Evolutionary conservation across 2,888 invertebrate species (phyloP), one percentile per base, ranked within the genome.

Genomic region (Carabus problematicus): DNA sequence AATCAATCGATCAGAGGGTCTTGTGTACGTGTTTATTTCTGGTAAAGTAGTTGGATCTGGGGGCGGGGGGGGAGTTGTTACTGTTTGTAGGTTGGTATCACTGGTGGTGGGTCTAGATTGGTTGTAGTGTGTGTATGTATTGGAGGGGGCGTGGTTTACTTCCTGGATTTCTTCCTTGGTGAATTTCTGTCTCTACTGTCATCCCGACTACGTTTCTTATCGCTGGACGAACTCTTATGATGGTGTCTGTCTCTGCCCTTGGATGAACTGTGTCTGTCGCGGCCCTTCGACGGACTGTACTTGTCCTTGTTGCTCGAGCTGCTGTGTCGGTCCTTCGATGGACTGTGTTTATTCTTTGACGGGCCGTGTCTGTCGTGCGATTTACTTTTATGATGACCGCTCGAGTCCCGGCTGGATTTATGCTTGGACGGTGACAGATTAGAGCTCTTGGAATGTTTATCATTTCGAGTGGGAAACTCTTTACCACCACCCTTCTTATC

Each of bases 141-240:
- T 54, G 14, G 18, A 1, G 11, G 54, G 19, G 18, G 19, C 19
- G 7, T 41, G 58, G 64, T 68, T 77, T 79, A 80, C 70, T 77
- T 90, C 86, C 84, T 91, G 40, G 90, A 85, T 82, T 87, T 91
- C 81, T 93, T 93, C 62, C 89, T 84, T 72, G 88, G 87, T 70
- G 85, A 84, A 73, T 85, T 85, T 75, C 83, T 83, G 54, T 92
- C 92, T 60, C 86, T 85, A 77, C 91, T 91, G 74, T 90, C 91
- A 70, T 93, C 93, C 19, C 93, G 87, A 45, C 91, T 87, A 52
- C 94, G 87, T 80, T 94, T 94, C 76, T 85, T 88, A 75, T 85
- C 85, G 73, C 80, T 83, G 75, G 87, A 77, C 29, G 77, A 75
- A 58, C 75, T 75, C 29, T 29, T 29, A 6, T 29, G 29, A 29